phyloP scores from a whole-genome alignment of 2,888 invertebrate genomes.

The Hydroisotoma schaefferi region DNA sequence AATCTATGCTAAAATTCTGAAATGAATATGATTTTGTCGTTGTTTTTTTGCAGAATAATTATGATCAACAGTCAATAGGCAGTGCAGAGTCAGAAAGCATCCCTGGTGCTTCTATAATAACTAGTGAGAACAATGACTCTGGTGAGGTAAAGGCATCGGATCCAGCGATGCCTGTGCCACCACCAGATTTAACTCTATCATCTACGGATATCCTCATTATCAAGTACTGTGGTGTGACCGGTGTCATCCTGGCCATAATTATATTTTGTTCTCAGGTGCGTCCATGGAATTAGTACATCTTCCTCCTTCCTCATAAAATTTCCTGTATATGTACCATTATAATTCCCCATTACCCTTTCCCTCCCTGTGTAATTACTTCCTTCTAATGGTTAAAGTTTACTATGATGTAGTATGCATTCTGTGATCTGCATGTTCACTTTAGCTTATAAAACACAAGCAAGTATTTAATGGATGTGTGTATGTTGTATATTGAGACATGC shows the following conservation, averaged over 20 bases:
- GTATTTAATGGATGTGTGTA: slow-evolving; percentile 2
- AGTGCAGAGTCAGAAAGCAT: slow-evolving; percentile 21
- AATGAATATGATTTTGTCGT: not conserved
- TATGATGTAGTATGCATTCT: no score
- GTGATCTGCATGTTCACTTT: no score
- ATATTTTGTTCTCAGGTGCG: slow-evolving; percentile 46
- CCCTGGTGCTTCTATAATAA: no score
- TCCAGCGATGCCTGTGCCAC: slow-evolving; percentile 34
- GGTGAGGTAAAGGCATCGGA: slow-evolving; percentile 24
- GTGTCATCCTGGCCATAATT: slow-evolving; percentile 38
- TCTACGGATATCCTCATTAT: slow-evolving; percentile 44
- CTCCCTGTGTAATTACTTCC: no score
- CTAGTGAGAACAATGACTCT: slow-evolving; percentile 16
- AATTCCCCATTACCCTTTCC: no score
- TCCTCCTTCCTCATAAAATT: no score
- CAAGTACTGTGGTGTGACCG: slow-evolving; percentile 42
- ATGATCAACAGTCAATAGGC: slow-evolving; percentile 37
- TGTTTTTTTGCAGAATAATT: slow-evolving; percentile 25
- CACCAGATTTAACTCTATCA: slow-evolving; percentile 36
- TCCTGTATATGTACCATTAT: no score
- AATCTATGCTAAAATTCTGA: no score
- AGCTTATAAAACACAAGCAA: slow-evolving; percentile 6
- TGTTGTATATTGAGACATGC: no score
- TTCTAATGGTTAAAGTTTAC: no score
- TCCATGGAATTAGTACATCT: not conserved